Evolutionary conservation across 2,888 invertebrate genomes (phyloP), one percentile per base, ranked within the genome.

Genomic region (Cataglyphis altisquamis): DNA sequence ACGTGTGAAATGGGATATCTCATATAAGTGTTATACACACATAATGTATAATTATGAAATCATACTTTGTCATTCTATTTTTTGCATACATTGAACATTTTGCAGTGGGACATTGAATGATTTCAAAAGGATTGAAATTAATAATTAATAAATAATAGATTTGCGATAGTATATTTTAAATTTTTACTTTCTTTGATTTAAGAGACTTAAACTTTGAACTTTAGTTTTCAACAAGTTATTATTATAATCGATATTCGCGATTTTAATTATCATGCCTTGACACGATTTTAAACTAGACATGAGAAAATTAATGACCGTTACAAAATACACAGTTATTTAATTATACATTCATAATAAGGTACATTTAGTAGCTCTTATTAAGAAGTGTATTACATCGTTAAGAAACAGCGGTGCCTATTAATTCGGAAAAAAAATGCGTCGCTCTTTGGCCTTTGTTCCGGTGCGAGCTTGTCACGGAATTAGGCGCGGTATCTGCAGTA

Each of bases 401-500:
- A 10, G 12, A 2, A 67, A 8, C 32, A 21, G 5, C 9, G 18
- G 25, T 15, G n/a, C 10, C 18, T 67, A 68, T 67, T 55, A 25
- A 55, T 55, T 6, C 18, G 12, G 9, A 48, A 41, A 68, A 52
- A 60, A 57, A 21, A 57, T 21, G 10, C 5, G 0, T 77, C 29
- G 4, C 9, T n/a, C 81, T 63, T 75, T 41, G 57, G 36, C 52
- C 60, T 64, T 32, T 82, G 78, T 84, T 67, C 66, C 55, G 15
- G 1, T 29, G 70, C 62, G 74, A 75, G 84, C 83, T 84, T 82
- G 87, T 89, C 85, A 82, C 80, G 84, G 60, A 83, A 89, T 89
- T 89, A 88, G 85, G 82, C 82, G 75, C 86, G 86, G 82, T 83
- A 88, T 84, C 86, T 80, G 66, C 48, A 66, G 84, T 90, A 90